phyloP scores from a whole-genome alignment of 1,140 invertebrate genomes.

The Scaptomyza pallida region DNA sequence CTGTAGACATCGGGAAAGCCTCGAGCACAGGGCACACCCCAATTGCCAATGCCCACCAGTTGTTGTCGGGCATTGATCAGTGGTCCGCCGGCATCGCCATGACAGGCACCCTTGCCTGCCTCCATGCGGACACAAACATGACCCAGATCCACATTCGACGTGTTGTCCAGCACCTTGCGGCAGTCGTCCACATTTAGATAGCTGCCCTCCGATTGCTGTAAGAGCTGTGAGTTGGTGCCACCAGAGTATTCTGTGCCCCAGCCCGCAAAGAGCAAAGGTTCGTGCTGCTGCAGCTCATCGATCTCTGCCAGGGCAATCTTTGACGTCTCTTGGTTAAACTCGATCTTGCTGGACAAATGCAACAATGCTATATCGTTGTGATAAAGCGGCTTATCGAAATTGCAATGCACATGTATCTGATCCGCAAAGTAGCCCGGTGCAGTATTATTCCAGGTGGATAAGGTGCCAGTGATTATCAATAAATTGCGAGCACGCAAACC shows the following conservation, averaged over 20 bases:
- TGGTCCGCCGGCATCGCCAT: conserved; percentile 72
- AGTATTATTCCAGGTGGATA: conserved; percentile 37
- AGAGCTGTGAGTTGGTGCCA: conserved; percentile 43
- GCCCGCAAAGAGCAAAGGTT: conserved; percentile 84
- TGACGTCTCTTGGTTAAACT: conserved; percentile 80
- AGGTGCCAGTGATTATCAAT: conserved; percentile 51
- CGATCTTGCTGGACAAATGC: conserved; percentile 74
- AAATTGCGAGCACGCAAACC: conserved; percentile 56
- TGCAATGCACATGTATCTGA: conserved; percentile 66
- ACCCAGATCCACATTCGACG: conserved; percentile 64
- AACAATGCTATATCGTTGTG: conserved; percentile 86
- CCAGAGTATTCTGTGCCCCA: conserved; percentile 84
- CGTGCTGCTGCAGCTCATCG: conserved; percentile 60
- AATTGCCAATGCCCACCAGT: conserved; percentile 83
- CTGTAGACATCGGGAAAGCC: conserved; percentile 85
- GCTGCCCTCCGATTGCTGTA: conserved; percentile 55
- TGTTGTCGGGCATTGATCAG: conserved; percentile 54
- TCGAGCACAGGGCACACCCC: conserved; percentile 85
- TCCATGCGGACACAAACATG: conserved; percentile 87
- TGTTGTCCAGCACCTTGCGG: conserved; percentile 28
- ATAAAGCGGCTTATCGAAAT: conserved; percentile 78
- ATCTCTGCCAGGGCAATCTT: conserved; percentile 70
- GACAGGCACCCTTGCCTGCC: conserved; percentile 84
- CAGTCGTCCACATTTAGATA: conserved; percentile 53
- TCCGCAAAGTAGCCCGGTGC: conserved; percentile 46